Evolutionary conservation across 2,888 invertebrate genomes (phyloP), one percentile per base, ranked within the genome.

Genomic region (Crocallis elinguaria): DNA sequence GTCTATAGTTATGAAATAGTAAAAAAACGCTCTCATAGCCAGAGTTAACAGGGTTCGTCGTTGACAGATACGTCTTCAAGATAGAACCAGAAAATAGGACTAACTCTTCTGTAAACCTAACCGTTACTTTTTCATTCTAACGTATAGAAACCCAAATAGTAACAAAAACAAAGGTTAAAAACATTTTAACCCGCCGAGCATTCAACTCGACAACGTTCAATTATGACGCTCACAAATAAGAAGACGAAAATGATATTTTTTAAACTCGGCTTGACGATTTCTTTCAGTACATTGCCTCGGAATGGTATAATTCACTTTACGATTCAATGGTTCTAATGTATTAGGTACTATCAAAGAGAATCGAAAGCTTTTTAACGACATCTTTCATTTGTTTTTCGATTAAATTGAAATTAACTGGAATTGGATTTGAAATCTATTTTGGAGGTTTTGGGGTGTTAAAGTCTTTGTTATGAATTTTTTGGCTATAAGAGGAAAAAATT

Each of bases 181-280:
- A 16, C 7, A 13, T 12, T 6, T 17, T 11, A 35, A 3, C 1
- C 8, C n/a, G 4, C 9, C 9, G 36, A 29, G 29, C 77, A 69
- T 76, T 75, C 71, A 68, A 80, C 78, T 73, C 75, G 77, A 82
- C 77, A 82, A 75, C 73, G 77, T 82, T 81, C 78, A 82, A 83
- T 83, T 82, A 82, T 71, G 69, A 75, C 29, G n/a, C 16, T 29
- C 23, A 14, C 21, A 51, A 45, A 37, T 29, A n/a, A n/a, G 42
- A 49, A 33, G 17, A 38, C 16, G 32, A 11, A 43, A 50, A 50
- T 46, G 48, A 54, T 49, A 52, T 52, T 46, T 46, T 48, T 43
- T 30, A 11, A n/a, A 21, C 42, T 48, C 38, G 14, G 36, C 32
- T 64, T 48, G 57, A 57, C 57, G 59, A 61, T 77, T 68, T 64